Percentiles rank a stretch among this genome's conserved stretches.
phyloP scores from a whole-genome alignment of 2,888 invertebrate genomes.

The Venusia cambrica region DNA sequence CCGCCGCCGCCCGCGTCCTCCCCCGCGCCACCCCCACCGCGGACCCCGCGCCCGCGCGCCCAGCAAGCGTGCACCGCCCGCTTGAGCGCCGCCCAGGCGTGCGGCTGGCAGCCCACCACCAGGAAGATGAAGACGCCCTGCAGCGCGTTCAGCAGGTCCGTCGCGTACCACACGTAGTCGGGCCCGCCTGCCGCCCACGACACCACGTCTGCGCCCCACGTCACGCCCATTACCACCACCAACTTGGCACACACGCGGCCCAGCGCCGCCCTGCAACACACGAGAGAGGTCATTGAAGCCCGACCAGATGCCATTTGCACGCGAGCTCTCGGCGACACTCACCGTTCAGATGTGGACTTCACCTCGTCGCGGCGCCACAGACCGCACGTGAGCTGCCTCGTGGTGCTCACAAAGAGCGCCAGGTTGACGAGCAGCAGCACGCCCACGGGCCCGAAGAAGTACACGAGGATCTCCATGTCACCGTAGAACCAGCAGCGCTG shows the following conservation, averaged over 20 bases:
- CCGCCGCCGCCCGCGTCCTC: slow-evolving; percentile 66
- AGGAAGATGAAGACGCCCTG: slow-evolving; percentile 94
- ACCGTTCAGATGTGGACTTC: slow-evolving; percentile 85
- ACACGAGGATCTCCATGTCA: slow-evolving; percentile 89
- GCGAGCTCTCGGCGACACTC: slow-evolving; percentile 16
- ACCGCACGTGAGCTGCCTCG: slow-evolving; percentile 92
- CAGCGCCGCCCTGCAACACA: slow-evolving; percentile 83
- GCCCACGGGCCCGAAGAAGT: slow-evolving; percentile 93
- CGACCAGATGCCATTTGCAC: not conserved
- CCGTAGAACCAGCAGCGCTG: slow-evolving; percentile 92
- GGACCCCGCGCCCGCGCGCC: slow-evolving; percentile 80
- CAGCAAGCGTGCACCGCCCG: slow-evolving; percentile 63
- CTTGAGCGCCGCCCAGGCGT: slow-evolving; percentile 80
- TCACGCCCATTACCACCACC: slow-evolving; percentile 83
- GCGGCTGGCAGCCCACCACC: slow-evolving; percentile 94
- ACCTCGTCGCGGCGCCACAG: slow-evolving; percentile 94
- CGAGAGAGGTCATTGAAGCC: not conserved
- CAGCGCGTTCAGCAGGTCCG: slow-evolving; percentile 91
- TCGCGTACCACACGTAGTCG: slow-evolving; percentile 89
- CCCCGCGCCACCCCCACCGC: slow-evolving; percentile 57
- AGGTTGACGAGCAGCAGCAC: slow-evolving; percentile 89
- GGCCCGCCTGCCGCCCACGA: slow-evolving; percentile 93
- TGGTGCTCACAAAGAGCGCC: slow-evolving; percentile 89
- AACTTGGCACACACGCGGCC: slow-evolving; percentile 93
- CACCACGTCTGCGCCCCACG: slow-evolving; percentile 87